A percentile compares a stretch with the other conserved stretches of the same genome.
Conservation (phyloP, 1,140 invertebrate species). For the Drosophila lowei region DNA sequence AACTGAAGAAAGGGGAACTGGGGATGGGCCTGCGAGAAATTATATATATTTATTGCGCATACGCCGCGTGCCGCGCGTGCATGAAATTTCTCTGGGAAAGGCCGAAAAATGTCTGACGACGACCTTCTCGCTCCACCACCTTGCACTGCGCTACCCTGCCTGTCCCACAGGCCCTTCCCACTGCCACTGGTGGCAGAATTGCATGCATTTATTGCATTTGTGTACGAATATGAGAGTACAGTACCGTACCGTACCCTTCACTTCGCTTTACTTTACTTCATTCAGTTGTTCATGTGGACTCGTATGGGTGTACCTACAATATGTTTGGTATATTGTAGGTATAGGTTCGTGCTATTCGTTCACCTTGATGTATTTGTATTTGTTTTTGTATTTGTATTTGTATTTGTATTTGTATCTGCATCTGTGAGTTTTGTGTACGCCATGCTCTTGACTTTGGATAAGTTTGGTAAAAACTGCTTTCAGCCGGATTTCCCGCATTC, state of each 20-base stretch:
- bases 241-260: too few species aligned
- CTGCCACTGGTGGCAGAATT: constrained; percentile 24
- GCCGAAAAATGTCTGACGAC: constrained; percentile 35
- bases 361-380: constrained; percentile 31
- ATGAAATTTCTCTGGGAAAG: constrained; percentile 38
- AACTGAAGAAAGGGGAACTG: not conserved
- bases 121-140: constrained; percentile 11
- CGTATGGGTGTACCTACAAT: not conserved
- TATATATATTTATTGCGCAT: constrained; percentile 64
- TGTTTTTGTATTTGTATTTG: constrained; percentile 41
- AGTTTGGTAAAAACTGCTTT: constrained; percentile 81
- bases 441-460: constrained; percentile 79
- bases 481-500: constrained; percentile 69
- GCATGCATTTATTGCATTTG: too few species aligned
- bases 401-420: constrained; percentile 29
- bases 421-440: constrained; percentile 40
- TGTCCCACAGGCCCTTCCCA: not conserved
- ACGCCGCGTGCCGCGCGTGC: constrained; percentile 64
- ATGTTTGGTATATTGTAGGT: constrained; percentile 14
- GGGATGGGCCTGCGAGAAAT: constrained; percentile 11
- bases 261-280: constrained; percentile 33
- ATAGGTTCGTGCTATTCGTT: constrained; percentile 15
- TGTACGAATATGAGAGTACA: too few species aligned
- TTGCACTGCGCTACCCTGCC: not conserved
- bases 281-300: not conserved